Conservation (phyloP, 1,140 invertebrate species). For the Pachyrhynchus sulphureomaculatus region DNA sequence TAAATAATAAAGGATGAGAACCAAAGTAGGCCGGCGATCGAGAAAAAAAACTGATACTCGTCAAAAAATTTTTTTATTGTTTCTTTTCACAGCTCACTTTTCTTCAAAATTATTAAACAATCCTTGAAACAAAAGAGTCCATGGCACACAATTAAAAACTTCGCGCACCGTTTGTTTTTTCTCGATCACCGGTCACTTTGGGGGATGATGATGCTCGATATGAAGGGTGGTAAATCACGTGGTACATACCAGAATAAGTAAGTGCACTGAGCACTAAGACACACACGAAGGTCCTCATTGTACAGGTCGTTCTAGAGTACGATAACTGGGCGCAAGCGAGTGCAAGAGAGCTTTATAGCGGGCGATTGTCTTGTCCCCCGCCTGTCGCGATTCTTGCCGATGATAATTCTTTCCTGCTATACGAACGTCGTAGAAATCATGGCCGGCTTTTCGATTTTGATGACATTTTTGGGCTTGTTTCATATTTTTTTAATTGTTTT, state of each 20-base stretch:
- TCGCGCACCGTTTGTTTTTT: constrained; percentile 10
- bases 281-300: constrained; percentile 47
- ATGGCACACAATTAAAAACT: not conserved
- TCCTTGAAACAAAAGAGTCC: constrained; percentile 8
- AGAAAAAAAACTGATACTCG: constrained; percentile 22
- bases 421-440: constrained; percentile 9
- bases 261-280: constrained; percentile 47
- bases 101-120: constrained; percentile 8
- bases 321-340: constrained; percentile 32
- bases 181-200: constrained; percentile 13
- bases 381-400: constrained; percentile 7
- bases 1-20: no score
- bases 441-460: not conserved
- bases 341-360: constrained; percentile 38
- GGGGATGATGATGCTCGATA: not conserved
- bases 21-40: constrained; percentile 16
- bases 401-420: constrained; percentile 29
- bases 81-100: constrained; percentile 2
- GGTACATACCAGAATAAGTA: constrained; percentile 46
- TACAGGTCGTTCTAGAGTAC: constrained; percentile 20
- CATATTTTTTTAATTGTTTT: not conserved
- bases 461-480: not conserved
- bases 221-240: constrained; percentile 1
- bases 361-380: constrained; percentile 28
- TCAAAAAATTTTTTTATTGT: not conserved